Percentiles rank a stretch among this genome's conserved stretches.
Conservation (phyloP, 2,888 invertebrate species). For the Gonocerus acuteangulatus region DNA sequence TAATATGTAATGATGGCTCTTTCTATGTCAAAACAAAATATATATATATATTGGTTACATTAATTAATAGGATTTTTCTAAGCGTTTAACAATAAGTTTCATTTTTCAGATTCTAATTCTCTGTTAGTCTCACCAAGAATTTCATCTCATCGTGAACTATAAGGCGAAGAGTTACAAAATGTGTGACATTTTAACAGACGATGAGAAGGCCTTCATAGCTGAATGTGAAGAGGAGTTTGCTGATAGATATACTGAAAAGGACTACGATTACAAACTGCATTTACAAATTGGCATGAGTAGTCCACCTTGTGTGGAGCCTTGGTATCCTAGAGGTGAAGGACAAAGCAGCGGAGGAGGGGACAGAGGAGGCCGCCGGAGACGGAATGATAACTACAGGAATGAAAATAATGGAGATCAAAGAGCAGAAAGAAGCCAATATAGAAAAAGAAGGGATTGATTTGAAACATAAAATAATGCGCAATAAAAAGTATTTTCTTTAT, state of each 20-base stretch:
- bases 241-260: conserved; percentile 50
- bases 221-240: conserved; percentile 57
- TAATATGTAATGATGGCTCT: too few species aligned
- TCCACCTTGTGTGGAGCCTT: conserved; percentile 36
- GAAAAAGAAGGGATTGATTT: too few species aligned
- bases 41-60: too few species aligned
- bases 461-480: too few species aligned
- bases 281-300: conserved; percentile 18
- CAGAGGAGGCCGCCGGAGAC: not conserved
- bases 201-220: conserved; percentile 53
- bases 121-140: conserved; percentile 50
- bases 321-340: conserved; percentile 28
- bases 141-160: conserved; percentile 22
- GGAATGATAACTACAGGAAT: not conserved
- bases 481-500: too few species aligned
- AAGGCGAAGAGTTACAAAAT: not conserved
- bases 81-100: too few species aligned
- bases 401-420: not conserved
- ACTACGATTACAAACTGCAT: conserved; percentile 51
- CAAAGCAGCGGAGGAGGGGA: conserved; percentile 1
- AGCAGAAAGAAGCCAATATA: not conserved
- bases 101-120: conserved; percentile 50
- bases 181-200: conserved; percentile 45
- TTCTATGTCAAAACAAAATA: too few species aligned
- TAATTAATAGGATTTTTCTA: too few species aligned